Conservation (phyloP, 2,888 invertebrate genomes). For the Lypha dubia region DNA sequence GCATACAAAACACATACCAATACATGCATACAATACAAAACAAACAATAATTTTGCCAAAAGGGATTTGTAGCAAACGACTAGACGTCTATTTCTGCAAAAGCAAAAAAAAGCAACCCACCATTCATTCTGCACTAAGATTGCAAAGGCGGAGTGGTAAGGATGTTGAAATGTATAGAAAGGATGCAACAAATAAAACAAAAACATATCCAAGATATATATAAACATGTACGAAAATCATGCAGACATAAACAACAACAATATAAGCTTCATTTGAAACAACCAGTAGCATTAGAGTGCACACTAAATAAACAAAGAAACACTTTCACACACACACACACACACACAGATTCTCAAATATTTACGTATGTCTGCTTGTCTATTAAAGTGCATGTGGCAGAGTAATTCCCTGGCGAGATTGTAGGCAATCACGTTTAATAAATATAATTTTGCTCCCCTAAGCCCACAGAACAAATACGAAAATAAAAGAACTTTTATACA, state of each 20-base stretch:
- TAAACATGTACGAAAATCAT: constrained; percentile 32
- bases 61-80: constrained; percentile 62
- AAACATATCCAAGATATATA: constrained; percentile 21
- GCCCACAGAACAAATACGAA: background rate
- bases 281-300: constrained; percentile 33
- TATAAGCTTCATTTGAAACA: constrained; percentile 58
- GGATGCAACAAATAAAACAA: constrained; percentile 38
- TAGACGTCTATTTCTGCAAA: constrained; percentile 54
- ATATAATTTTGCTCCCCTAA: constrained; percentile 17
- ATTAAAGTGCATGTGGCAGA: constrained; percentile 19
- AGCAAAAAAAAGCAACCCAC: constrained; percentile 15
- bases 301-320: constrained; percentile 41
- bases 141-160: constrained; percentile 24
- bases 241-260: constrained; percentile 67
- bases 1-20: background rate
- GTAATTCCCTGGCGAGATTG: constrained; percentile 46
- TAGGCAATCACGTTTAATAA: constrained; percentile 51
- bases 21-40: constrained; percentile 36
- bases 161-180: constrained; percentile 29
- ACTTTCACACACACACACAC: constrained; percentile 11
- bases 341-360: background rate
- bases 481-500: constrained; percentile 2
- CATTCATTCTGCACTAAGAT: constrained; percentile 21
- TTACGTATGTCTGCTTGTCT: no score
- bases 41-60: constrained; percentile 62